Percentiles rank a stretch among this genome's conserved stretches.
phyloP scores from a whole-genome alignment of 2,888 invertebrate genomes.

The Isoperla grammatica region DNA sequence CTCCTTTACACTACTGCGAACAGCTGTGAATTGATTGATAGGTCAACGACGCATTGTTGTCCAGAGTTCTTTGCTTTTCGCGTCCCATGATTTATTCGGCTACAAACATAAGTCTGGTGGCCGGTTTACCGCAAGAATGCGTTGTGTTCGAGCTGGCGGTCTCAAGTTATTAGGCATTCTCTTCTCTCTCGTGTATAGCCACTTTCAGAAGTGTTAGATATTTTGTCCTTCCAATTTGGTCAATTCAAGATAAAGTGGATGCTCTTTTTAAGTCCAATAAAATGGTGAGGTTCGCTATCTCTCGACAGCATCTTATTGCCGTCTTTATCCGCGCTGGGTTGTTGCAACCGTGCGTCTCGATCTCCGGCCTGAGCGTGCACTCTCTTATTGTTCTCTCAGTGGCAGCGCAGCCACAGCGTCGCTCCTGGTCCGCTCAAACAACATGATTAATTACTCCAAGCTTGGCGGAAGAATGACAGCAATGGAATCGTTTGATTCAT shows the following conservation, averaged over 20 bases:
- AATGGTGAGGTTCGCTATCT: constrained; percentile 9
- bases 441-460: constrained; percentile 18
- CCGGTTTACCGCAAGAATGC: too few species aligned
- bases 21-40: too few species aligned
- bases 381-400: too few species aligned
- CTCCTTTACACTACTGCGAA: too few species aligned
- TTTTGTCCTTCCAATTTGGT: constrained; percentile 10
- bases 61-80: too few species aligned
- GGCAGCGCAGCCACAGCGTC: neutral
- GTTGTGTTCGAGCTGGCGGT: neutral
- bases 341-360: too few species aligned
- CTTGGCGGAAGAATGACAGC: constrained; percentile 1
- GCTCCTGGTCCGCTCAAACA: neutral
- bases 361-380: neutral
- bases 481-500: constrained; percentile 12
- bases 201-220: neutral
- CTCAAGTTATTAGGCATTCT: neutral
- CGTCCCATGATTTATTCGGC: too few species aligned
- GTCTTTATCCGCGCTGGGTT: constrained; percentile 6
- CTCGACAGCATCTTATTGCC: constrained; percentile 14
- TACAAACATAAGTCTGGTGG: too few species aligned
- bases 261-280: neutral
- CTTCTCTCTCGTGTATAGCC: neutral
- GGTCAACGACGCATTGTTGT: too few species aligned
- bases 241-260: neutral